Evolutionary conservation across 2,888 invertebrate species (phyloP), one percentile per base, ranked within the genome.

Genomic region (Drosophila melanosoma): DNA sequence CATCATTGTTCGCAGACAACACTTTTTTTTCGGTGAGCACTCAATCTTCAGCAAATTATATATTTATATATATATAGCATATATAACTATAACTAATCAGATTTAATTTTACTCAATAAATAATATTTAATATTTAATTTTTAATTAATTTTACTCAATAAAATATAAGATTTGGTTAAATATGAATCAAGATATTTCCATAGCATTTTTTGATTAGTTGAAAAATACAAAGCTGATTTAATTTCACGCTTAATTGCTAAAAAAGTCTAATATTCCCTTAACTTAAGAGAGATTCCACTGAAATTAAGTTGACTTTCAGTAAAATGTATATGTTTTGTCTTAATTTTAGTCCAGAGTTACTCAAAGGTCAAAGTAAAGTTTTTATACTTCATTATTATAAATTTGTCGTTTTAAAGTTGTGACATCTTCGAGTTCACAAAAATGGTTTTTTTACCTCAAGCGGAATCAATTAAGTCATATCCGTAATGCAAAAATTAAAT

Each of bases 1-100:
- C 69, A 70, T 69, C 74, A 67, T 89, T 66, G 69, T 45, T 45
- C 56, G 76, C 84, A 87, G 79, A 15, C 73, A 7, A n/a, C 32
- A 51, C 26, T 35, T 33, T 52, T 32, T 58, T 45, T 12, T 26
- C 0, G 6, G 20, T 45, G 7, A 20, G 12, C 59, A 48, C 33
- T 49, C 60, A 49, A 35, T 33, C 45, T 33, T 32, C 33, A 7
- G 8, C 42, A 58, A 58, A 58, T 26, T 17, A 12, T 45, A 17
- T 5, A 42, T 20, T 20, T n/a, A 33, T 29, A 45, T 36, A 6
- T 36, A 15, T 7, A 23, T 15, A 15, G 15, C 32, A 32, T 6
- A n/a, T 32, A 2, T 32, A 20, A 2, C 26, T 51, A 32, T n/a
- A 23, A n/a, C 51, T 15, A 33, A 1, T 20, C 20, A 8, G 10